phyloP scores from a whole-genome alignment of 2,113 vertebrate species.

The Ariopsis seemanni region DNA sequence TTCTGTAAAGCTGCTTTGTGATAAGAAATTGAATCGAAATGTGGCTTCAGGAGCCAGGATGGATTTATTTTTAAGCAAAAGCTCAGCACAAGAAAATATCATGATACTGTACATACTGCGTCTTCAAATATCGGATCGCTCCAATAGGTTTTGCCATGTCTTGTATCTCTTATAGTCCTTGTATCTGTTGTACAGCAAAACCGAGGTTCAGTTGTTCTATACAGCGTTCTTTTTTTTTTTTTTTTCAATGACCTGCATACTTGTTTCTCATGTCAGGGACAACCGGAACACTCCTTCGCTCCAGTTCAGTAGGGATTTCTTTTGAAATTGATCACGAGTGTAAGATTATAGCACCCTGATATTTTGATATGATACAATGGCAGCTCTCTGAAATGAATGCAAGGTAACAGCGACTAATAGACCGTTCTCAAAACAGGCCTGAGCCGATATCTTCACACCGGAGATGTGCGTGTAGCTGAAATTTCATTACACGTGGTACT shows the following conservation, averaged over 20 bases:
- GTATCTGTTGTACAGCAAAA: background rate
- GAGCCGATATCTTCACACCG: background rate
- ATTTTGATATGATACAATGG: background rate
- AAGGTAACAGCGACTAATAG: background rate
- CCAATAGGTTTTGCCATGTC: too few species aligned
- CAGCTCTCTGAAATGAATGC: background rate
- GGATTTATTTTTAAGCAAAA: background rate
- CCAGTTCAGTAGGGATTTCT: background rate
- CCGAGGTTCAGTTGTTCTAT: background rate
- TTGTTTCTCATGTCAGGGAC: background rate
- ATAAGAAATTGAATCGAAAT: background rate
- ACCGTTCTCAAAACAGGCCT: background rate
- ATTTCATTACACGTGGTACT: background rate
- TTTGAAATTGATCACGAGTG: background rate
- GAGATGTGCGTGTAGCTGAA: background rate
- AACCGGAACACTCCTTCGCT: background rate
- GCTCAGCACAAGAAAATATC: too few species aligned
- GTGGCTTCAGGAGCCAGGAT: background rate
- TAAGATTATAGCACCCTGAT: background rate
- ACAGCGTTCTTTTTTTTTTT: background rate
- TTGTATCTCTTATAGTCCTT: background rate
- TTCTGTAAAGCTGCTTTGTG: conserved; percentile 12
- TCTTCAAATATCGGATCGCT: too few species aligned
- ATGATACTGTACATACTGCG: too few species aligned
- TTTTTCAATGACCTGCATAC: background rate